These are phyloP conservation scores for Ardeotis arabs DNA, from an alignment of 2,113 vertebrate genomes.

Conservation along the genomic window DNA sequence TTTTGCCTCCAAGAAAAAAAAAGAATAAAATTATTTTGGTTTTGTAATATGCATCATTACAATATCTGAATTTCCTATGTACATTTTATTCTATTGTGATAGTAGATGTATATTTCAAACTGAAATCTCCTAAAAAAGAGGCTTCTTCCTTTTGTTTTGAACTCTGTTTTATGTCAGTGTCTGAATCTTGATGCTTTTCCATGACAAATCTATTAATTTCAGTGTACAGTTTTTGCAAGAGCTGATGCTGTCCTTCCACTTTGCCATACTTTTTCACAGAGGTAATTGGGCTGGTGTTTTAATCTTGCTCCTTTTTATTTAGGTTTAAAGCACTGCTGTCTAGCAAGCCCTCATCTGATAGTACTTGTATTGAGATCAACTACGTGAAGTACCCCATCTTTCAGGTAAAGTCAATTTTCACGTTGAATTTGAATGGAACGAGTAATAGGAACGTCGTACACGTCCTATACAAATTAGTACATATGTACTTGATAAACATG, in stretches of 20 bases:
- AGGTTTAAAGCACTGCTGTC: slow-evolving; percentile 95
- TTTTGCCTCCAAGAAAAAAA: background rate
- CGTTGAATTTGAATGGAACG: background rate
- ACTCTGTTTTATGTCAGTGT: background rate
- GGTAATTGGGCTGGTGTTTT: slow-evolving; percentile 6
- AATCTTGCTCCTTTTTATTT: slow-evolving; percentile 25
- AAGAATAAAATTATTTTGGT: background rate
- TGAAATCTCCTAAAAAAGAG: background rate
- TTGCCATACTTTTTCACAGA: background rate
- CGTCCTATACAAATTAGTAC: background rate
- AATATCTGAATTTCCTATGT: background rate
- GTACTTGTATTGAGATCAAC: slow-evolving; percentile 96
- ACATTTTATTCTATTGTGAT: background rate
- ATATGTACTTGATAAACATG: background rate
- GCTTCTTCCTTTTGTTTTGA: background rate
- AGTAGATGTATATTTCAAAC: background rate
- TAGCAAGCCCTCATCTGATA: slow-evolving; percentile 90
- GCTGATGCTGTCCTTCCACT: background rate
- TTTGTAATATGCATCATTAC: background rate
- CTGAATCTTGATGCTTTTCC: background rate
- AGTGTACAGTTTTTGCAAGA: background rate
- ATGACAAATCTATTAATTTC: background rate
- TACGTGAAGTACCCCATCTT: slow-evolving; percentile 98
- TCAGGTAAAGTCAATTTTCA: slow-evolving; percentile 80
- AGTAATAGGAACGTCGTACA: background rate